Percentiles rank a stretch among this genome's conserved stretches.
Conservation (phyloP, 2,113 vertebrate genomes). For the Istiophorus platypterus region DNA sequence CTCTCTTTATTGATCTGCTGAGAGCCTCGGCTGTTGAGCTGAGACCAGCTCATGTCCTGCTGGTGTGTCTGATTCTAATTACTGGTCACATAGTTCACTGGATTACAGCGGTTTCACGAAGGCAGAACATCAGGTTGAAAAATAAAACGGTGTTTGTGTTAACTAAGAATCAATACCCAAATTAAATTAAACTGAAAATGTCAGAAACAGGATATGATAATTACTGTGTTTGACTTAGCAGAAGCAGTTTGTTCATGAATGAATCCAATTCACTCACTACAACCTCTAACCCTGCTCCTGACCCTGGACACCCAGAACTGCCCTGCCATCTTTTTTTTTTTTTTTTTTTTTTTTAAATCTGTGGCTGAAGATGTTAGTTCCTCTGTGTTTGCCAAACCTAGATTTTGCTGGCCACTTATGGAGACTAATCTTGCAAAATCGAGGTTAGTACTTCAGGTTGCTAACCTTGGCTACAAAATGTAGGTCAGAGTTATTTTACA, state of each 20-base stretch:
- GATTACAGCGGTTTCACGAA: slow-evolving; percentile 19
- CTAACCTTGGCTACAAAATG: not conserved
- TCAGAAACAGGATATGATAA: not conserved
- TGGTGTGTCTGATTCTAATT: slow-evolving; percentile 58
- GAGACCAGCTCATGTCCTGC: slow-evolving; percentile 45
- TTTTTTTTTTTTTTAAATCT: no score
- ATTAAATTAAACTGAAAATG: not conserved
- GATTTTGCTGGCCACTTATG: not conserved
- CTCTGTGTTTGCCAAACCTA: not conserved
- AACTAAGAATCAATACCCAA: slow-evolving; percentile 7
- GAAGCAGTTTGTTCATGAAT: slow-evolving; percentile 23
- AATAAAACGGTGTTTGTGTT: not conserved
- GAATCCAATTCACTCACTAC: not conserved
- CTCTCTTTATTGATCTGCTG: slow-evolving; percentile 68
- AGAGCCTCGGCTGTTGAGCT: slow-evolving; percentile 46
- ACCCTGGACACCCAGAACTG: slow-evolving; percentile 1
- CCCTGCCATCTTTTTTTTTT: not conserved
- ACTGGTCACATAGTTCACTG: slow-evolving; percentile 60
- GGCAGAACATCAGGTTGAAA: not conserved
- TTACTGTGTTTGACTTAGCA: not conserved
- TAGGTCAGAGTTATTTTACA: slow-evolving; percentile 24
- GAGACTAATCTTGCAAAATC: not conserved
- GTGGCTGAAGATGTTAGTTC: not conserved
- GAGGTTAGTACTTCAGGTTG: not conserved
- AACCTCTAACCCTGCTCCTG: slow-evolving; percentile 8